These are phyloP conservation scores for Mobula birostris DNA, from an alignment of 2,113 vertebrate genomes.

Conservation along the genomic window DNA sequence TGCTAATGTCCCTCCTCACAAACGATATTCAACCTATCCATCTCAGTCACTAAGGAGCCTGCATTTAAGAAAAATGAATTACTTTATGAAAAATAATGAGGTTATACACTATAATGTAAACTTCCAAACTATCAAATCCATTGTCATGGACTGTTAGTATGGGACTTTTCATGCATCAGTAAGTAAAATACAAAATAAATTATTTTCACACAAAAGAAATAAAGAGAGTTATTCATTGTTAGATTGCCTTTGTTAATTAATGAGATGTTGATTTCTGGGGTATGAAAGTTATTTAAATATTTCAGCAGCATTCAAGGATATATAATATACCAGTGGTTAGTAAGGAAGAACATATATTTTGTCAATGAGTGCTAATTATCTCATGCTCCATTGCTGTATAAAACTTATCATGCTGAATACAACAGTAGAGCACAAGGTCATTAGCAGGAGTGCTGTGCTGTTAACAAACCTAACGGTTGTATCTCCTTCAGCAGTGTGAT, in stretches of 20 bases:
- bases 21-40: neutral
- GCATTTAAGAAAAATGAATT: too few species aligned
- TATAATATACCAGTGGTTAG: neutral
- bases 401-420: neutral
- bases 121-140: neutral
- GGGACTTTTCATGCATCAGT: neutral
- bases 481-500: neutral
- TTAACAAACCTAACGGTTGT: neutral
- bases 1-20: too few species aligned
- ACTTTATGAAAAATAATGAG: neutral
- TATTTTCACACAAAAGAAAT: neutral
- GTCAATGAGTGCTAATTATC: constrained; percentile 16
- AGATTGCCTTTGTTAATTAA: constrained; percentile 8
- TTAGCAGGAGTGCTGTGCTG: neutral
- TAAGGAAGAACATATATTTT: neutral
- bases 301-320: neutral
- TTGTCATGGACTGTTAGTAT: neutral
- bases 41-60: too few species aligned
- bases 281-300: constrained; percentile 20
- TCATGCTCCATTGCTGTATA: too few species aligned
- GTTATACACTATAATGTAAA: neutral
- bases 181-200: constrained; percentile 21
- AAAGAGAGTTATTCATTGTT: neutral
- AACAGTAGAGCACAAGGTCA: constrained; percentile 22
- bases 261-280: neutral